Evolutionary conservation across 2,888 invertebrate genomes (phyloP).

Genomic region (Papilio demoleus): DNA sequence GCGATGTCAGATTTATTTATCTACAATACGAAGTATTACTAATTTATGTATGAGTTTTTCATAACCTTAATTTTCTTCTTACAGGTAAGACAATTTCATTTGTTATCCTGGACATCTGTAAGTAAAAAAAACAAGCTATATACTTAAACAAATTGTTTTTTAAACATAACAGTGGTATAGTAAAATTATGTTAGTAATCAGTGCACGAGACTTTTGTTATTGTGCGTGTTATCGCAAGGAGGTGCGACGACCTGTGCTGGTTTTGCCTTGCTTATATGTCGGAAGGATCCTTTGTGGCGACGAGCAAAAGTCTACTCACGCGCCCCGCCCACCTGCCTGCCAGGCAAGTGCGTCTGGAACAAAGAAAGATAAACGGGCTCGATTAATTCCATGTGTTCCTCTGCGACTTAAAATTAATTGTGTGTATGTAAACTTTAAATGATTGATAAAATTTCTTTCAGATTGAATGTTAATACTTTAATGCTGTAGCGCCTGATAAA

Average conservation of each 20-base stretch:
- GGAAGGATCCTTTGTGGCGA: constrained; percentile 12
- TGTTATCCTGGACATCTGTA: neutral
- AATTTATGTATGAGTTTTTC: neutral
- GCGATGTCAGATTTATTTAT: neutral
- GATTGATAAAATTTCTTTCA: neutral
- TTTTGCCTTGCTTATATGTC: constrained; percentile 2
- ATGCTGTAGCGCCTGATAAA: neutral
- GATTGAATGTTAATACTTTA: neutral
- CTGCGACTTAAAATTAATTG: neutral
- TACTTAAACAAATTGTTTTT: too few species aligned
- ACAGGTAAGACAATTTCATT: constrained; percentile 24
- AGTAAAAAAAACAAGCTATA: neutral
- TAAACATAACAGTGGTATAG: neutral
- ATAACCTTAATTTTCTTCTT: constrained; percentile 14
- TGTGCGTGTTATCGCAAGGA: neutral
- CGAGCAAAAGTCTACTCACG: neutral
- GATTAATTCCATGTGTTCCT: neutral
- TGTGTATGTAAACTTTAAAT: neutral
- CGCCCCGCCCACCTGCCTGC: neutral
- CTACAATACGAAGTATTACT: neutral
- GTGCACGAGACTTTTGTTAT: neutral
- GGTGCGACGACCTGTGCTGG: constrained; percentile 7
- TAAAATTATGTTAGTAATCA: neutral
- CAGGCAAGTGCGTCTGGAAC: neutral
- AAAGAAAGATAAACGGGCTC: neutral